Base-by-base conservation (phyloP, 2,888 invertebrate species). In the Ectobius pallidus region DNA sequence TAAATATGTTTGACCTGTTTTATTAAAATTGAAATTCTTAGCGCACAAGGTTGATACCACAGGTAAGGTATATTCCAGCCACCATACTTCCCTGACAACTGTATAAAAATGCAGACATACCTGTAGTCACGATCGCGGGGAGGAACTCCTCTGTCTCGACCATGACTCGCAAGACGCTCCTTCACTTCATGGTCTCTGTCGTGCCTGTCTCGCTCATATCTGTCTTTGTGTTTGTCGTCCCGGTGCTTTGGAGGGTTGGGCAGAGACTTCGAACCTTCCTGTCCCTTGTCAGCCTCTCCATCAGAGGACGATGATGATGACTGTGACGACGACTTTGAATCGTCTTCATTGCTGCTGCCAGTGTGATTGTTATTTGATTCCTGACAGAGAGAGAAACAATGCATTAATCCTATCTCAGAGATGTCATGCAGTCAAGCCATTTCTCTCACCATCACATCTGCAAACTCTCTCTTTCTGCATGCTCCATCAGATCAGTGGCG, bases 351-450 rank as follows among this genome's bases (percentile, higher is more conserved):
- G 39, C 72, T 72, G 42, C 58, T 61, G 27, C 42, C 46, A 27
- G 69, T 46, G 34, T 72, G 42, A 39, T 72, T 72, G 61, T 72
- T 72, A 61, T 75, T 73, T 25, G 74, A 75, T 39, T 75, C 74
- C 74, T 75, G 68, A 49, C 39, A 67, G 68, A 52, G 67, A 70
- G 22, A 71, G 69, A 74, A 58, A 61, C 20, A 30, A 39, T 74
- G 70, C 69, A 74, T 74, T 69, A 74, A 71, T 69, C 72, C 18
- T 22, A 71, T 65, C 65, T 58, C 30, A n/a, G 58, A 58, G 27
- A 11, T 58, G 27, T 58, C 58, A 58, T 58, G 58, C 58, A n/a
- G n/a, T n/a, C n/a, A n/a, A n/a, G n/a, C n/a, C n/a, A n/a, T n/a
- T n/a, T n/a, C n/a, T n/a, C n/a, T n/a, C n/a, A n/a, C n/a, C n/a